These are phyloP conservation scores for Gymnorhina tibicen DNA, from an alignment of 2,113 vertebrate genomes.

Conservation along the genomic window DNA sequence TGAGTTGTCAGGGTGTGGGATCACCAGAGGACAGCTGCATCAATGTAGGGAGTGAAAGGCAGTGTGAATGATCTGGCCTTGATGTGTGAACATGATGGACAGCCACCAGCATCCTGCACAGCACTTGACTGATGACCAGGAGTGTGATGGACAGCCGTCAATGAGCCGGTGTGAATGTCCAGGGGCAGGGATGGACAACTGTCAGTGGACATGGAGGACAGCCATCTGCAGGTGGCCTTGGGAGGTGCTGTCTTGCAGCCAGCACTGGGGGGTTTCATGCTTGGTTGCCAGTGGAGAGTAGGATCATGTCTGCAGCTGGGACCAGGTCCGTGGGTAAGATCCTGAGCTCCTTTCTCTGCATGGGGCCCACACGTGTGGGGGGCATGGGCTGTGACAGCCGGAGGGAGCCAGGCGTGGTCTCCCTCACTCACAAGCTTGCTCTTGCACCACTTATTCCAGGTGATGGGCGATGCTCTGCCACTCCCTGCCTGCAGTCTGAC, in stretches of 20 bases:
- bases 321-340: background rate
- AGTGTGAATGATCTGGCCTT: background rate
- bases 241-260: background rate
- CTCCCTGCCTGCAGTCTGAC: background rate
- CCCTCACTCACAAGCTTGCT: background rate
- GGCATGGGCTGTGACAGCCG: background rate
- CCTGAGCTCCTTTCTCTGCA: background rate
- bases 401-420: background rate
- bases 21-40: background rate
- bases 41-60: background rate
- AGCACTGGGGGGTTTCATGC: background rate
- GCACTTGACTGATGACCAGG: background rate
- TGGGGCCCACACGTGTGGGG: background rate
- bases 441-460: background rate
- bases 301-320: background rate
- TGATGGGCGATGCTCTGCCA: background rate
- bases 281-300: background rate
- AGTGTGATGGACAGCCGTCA: background rate
- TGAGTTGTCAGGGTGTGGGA: background rate
- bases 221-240: background rate
- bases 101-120: background rate
- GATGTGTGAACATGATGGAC: background rate
- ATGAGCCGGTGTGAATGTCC: rapidly evolving
- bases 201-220: background rate
- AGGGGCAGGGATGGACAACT: background rate